Base-by-base conservation (phyloP, 2,113 vertebrate genomes). In the Passer domesticus region DNA sequence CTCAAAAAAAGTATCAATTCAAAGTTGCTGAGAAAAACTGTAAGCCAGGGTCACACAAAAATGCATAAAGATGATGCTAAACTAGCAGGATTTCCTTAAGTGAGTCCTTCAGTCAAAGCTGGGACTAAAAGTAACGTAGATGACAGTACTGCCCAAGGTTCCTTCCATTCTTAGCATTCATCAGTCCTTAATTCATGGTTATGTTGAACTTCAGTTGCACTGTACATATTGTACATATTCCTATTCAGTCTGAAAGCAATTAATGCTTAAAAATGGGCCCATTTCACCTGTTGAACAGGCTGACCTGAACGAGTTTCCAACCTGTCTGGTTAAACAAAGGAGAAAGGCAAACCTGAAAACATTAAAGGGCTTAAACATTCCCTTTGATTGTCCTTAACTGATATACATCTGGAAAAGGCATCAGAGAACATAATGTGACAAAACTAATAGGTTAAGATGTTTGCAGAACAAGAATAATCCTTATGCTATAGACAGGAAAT, bases 391-490 rank as follows among this genome's bases (percentile, higher is more conserved):
- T 98, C 97, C 82, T 87, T 97, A 98, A 98, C 96, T 96, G 96
- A 97, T 96, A 94, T 97, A 95, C 97, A 98, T 98, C 98, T 98
- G 95, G 96, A 98, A 98, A 97, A 98, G 96, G 97, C 98, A 98
- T 98, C 97, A 98, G 97, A 97, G 97, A 96, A 97, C 89, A 95
- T 97, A 97, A 97, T 94, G 69, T 56, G 98, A 98, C 98, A 97
- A 94, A 97, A 96, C 95, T 96, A 95, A 96, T 97, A 92, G 84
- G 74, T 94, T 96, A 94, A 98, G 96, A 96, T 92, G 50, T 90
- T 90, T 94, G 69, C 80, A 95, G 87, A 97, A 87, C 66, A 83
- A 96, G 84, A 95, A 73, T 74, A 95, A 92, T 92, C 90, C 64
- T 78, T 73, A 91, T 41, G 39, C 53, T 44, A 70, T 53, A 81